These are phyloP conservation scores for Hexactinellida sp. DNA, from an alignment of 37 sponge, comb jelly and placozoan species.

Conservation along the genomic window DNA sequence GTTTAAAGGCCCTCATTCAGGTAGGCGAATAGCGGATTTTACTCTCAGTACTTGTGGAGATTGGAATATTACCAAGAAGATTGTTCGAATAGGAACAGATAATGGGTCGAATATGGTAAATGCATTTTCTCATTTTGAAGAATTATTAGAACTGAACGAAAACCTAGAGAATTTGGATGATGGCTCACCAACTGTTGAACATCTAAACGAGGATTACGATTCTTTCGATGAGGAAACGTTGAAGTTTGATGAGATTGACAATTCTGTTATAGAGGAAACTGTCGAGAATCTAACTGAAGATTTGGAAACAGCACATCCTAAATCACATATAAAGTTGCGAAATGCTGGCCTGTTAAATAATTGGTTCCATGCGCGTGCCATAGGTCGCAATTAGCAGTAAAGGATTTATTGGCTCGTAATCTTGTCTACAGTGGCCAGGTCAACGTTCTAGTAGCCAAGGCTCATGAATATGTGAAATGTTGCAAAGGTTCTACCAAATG, in stretches of 20 bases:
- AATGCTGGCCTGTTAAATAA: neutral
- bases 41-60: neutral
- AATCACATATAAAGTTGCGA: slow-evolving; percentile 8
- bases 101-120: slow-evolving; percentile 15
- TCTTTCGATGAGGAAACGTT: neutral
- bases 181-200: neutral
- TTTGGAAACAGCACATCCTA: neutral
- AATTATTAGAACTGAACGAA: neutral
- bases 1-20: neutral
- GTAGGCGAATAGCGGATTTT: neutral
- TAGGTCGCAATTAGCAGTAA: neutral
- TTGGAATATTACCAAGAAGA: neutral
- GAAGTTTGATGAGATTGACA: neutral
- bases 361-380: neutral
- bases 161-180: slow-evolving; percentile 5
- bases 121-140: neutral
- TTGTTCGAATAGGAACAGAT: neutral
- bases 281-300: neutral
- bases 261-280: slow-evolving; percentile 5
- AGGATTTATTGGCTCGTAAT: neutral
- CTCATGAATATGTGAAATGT: slow-evolving; percentile 8
- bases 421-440: neutral
- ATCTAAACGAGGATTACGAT: neutral
- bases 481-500: neutral
- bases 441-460: neutral